Evolutionary conservation across 1,140 invertebrate species (phyloP).

Genomic region (Tetramorium simillimum): DNA sequence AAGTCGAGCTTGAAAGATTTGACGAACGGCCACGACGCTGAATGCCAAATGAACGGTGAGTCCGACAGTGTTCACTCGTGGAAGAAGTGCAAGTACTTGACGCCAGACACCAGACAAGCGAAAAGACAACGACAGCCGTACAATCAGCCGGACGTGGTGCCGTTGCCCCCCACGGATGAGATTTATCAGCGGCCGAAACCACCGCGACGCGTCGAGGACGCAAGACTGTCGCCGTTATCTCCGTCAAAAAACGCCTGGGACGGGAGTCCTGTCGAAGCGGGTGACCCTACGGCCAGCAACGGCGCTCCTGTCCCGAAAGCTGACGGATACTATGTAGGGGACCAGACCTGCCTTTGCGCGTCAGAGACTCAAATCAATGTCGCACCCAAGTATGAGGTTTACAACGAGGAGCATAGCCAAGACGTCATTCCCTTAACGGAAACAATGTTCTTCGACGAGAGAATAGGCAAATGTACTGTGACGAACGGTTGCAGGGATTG

Average conservation of each 20-base stretch:
- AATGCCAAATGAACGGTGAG: constrained; percentile 3
- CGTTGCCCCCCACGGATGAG: constrained; percentile 86
- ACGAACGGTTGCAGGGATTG: constrained; percentile 33
- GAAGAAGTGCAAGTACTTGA: constrained; percentile 77
- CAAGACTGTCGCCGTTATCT: constrained; percentile 74
- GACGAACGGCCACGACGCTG: constrained; percentile 57
- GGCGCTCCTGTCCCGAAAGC: constrained; percentile 80
- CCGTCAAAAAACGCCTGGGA: constrained; percentile 88
- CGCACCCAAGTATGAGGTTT: background rate
- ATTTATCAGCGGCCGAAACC: constrained; percentile 88
- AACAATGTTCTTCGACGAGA: background rate
- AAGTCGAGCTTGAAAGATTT: constrained; percentile 71
- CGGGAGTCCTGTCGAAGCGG: constrained; percentile 85
- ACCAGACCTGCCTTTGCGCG: constrained; percentile 45
- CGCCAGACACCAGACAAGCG: constrained; percentile 86
- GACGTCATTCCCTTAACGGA: background rate
- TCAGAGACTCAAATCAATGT: background rate
- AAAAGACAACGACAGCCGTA: constrained; percentile 87
- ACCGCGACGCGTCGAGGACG: constrained; percentile 84
- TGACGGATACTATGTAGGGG: constrained; percentile 77
- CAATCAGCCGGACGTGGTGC: constrained; percentile 88
- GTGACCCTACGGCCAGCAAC: constrained; percentile 82
- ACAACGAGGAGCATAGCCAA: background rate
- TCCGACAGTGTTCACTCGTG: constrained; percentile 72
- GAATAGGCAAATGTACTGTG: background rate